Evolutionary conservation across 2,113 vertebrate genomes (phyloP), one percentile per base, ranked within the genome.

Genomic region (Amblyornis subalaris): DNA sequence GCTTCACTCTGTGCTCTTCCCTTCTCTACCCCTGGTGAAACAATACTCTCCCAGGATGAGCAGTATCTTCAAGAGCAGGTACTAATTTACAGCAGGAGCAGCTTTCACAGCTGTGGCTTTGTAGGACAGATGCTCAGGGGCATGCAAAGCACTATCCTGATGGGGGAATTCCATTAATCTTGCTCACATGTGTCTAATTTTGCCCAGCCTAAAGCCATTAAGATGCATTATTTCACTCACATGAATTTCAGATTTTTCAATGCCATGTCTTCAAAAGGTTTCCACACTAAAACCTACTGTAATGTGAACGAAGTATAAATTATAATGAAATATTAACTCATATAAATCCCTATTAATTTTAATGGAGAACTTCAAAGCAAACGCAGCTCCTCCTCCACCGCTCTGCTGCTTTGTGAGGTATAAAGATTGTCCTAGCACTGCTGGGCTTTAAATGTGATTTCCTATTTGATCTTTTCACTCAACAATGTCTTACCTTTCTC

Each of bases 51-150:
- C 57, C 40, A 91, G 89, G 90, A n/a, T 42, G 14, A 87, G 58
- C 38, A 72, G 35, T 85, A 78, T 55, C 33, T 74, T 31, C 1
- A 8, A 81, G 57, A 93, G 57, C 87, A 96, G 69, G 78, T 84
- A 92, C 73, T 94, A 81, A 97, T 94, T 95, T 96, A 95, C 53
- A 83, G 31, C 53, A 85, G 81, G 40, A 96, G 33, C 67, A 92
- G 81, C 53, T 86, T 93, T 89, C 92, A 67, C 95, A 96, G 94
- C 94, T 97, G 93, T 92, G 66, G 58, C 88, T 97, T 92, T 81
- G 72, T 69, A 47, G 79, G 67, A 95, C 94, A 97, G 95, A 96
- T 97, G 95, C 96, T 97, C 51, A 69, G 91, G 84, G 85, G 38
- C 70, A 92, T 26, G 62, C 82, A 92, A 93, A 93, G 57, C 80